phyloP scores from a whole-genome alignment of 2,888 invertebrate genomes.

The Troides aeacus region DNA sequence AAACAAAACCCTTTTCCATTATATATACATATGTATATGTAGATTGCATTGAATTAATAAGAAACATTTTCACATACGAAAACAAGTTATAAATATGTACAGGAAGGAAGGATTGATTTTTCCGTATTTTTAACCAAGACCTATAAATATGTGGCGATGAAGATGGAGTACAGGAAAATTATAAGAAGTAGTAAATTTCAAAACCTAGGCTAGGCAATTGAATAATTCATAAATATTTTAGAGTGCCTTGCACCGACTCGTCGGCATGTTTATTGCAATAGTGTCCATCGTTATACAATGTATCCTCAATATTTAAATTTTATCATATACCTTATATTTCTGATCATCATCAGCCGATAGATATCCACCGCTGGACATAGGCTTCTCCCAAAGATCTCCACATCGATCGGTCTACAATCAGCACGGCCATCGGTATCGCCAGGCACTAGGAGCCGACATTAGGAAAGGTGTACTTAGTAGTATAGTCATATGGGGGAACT shows the following conservation, averaged over 20 bases:
- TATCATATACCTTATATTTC: background rate
- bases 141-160: background rate
- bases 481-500: too few relatives aligned
- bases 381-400: too few relatives aligned
- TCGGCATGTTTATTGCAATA: constrained; percentile 12
- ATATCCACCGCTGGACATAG: too few relatives aligned
- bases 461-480: too few relatives aligned
- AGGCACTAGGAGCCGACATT: too few relatives aligned
- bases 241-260: constrained; percentile 25
- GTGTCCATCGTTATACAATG: background rate
- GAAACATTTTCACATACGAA: background rate
- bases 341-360: too few relatives aligned
- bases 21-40: too few relatives aligned
- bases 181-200: constrained; percentile 22
- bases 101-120: background rate
- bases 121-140: constrained; percentile 4
- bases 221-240: constrained; percentile 38
- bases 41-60: too few relatives aligned
- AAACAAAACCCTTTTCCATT: too few relatives aligned
- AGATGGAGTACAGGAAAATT: constrained; percentile 2
- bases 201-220: constrained; percentile 31
- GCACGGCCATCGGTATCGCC: too few relatives aligned
- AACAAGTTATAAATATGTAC: background rate
- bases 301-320: constrained; percentile 1
- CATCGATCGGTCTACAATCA: too few relatives aligned